Conservation (phyloP, 2,113 vertebrate species). For the Oncorhynchus nerka region DNA sequence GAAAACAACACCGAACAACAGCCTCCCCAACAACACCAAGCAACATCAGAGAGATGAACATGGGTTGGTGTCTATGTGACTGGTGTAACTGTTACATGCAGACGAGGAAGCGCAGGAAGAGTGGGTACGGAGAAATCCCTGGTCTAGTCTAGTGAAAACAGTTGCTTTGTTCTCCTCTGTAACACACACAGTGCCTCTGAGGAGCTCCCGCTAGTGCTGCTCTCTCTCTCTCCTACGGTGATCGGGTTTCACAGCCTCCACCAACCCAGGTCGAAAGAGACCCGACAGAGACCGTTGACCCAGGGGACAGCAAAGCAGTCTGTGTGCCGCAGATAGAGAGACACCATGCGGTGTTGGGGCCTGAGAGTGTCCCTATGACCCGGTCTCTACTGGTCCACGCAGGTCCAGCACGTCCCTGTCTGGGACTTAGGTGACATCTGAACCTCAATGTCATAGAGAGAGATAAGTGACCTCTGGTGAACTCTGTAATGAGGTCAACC, state of each 20-base stretch:
- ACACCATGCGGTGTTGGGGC: background rate
- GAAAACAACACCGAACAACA: background rate
- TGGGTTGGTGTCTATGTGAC: too few relatives aligned
- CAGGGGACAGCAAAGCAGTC: background rate
- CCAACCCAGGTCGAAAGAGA: background rate
- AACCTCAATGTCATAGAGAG: background rate
- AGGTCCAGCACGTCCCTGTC: background rate
- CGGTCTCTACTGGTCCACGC: background rate
- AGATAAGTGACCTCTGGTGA: background rate
- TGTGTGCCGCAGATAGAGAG: background rate
- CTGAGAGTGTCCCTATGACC: background rate
- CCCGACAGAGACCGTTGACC: background rate
- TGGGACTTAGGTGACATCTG: background rate
- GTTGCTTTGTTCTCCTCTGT: too few relatives aligned
- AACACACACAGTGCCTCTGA: too few relatives aligned
- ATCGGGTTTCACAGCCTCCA: constrained; percentile 7
- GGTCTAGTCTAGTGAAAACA: too few relatives aligned
- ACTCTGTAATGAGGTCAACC: background rate
- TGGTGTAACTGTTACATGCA: too few relatives aligned
- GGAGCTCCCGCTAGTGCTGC: too few relatives aligned
- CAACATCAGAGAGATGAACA: too few relatives aligned
- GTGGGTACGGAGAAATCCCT: too few relatives aligned
- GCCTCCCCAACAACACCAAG: too few relatives aligned
- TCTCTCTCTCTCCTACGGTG: background rate
- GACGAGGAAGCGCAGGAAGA: too few relatives aligned